Base-by-base conservation (phyloP, 1,140 invertebrate genomes). In the Vanessa tameamea region DNA sequence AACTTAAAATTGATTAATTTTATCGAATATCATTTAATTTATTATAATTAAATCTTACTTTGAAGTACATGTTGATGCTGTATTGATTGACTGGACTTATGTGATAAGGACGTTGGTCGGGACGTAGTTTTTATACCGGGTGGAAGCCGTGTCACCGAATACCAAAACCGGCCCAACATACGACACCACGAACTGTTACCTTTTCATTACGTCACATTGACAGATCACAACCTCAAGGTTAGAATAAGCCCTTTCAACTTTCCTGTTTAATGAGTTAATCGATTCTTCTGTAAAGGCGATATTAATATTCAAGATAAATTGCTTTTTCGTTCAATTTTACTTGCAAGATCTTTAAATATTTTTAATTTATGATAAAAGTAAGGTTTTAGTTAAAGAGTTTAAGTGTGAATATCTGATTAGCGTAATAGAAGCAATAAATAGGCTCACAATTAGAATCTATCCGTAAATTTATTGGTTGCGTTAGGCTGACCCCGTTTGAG, bases 81-180 rank as follows among this genome's bases (percentile, higher is more conserved):
- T 86, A 82, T 78, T 83, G 87, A 84, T 86, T 77, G 79, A 70
- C 78, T 78, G 82, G 68, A 77, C 81, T 82, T 85, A 80, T 84
- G 86, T 92, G 90, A 82, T 91, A 84, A 82, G 77, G 80, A 78
- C 76, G 78, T 82, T 76, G 75, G 77, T 78, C 77, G 73, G 80
- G 75, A 84, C 81, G 82, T 85, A 86, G 81, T 87, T 92, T 92
- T 90, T 92, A 92, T 92, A 92, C 80, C 78, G 64, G 76, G 76
- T 81, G 78, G 79, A 80, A 79, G 80, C 76, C 68, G 77, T 82
- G 87, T 86, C 80, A 89, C 79, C 78, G 76, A 84, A 87, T 78
- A 85, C 70, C 57, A 78, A 61, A 89, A 90, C 89, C 89, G 90
- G 89, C 88, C 79, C 79, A 75, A 83, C 82, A 87, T 81, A 76